Percentiles rank a stretch among this genome's conserved stretches.
These are phyloP conservation scores for Sepioteuthis lessoniana DNA, from an alignment of 2,888 invertebrate species.

Conservation along the genomic window DNA sequence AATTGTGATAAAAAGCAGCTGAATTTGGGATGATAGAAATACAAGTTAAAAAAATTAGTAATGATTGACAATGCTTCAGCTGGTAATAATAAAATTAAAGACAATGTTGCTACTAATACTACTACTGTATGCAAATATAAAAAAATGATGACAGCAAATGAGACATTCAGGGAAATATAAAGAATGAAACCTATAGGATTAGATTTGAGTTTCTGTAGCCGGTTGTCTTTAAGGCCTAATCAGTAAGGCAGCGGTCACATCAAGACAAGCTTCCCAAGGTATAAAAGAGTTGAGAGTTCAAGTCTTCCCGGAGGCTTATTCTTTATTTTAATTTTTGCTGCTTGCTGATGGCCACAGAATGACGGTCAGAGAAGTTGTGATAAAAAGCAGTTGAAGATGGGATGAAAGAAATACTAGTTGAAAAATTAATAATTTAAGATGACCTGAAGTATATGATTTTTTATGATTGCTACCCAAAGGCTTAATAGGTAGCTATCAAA, in stretches of 20 bases:
- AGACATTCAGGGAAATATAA: neutral
- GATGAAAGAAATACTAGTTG: neutral
- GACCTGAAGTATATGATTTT: too few species aligned
- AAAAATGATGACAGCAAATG: neutral
- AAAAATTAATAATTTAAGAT: too few species aligned
- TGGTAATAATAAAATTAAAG: neutral
- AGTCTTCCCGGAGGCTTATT: neutral
- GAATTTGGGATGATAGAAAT: neutral
- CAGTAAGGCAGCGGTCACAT: neutral
- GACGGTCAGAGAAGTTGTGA: neutral
- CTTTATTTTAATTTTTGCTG: neutral
- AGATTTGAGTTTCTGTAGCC: neutral
- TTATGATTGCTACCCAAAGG: neutral
- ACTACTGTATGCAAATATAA: neutral
- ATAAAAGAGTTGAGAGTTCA: neutral
- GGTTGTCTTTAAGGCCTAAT: neutral
- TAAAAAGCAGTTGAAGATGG: neutral
- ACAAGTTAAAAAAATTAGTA: neutral
- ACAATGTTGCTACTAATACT: neutral
- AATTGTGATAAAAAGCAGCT: neutral
- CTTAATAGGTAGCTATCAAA: neutral
- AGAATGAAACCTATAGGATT: neutral
- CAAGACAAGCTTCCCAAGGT: neutral
- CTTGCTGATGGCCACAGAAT: neutral
- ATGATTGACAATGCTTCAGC: neutral